A percentile compares a stretch with the other conserved stretches of the same genome.
Evolutionary conservation across 2,888 invertebrate genomes (phyloP).

Genomic region (Dolomedes plantarius): DNA sequence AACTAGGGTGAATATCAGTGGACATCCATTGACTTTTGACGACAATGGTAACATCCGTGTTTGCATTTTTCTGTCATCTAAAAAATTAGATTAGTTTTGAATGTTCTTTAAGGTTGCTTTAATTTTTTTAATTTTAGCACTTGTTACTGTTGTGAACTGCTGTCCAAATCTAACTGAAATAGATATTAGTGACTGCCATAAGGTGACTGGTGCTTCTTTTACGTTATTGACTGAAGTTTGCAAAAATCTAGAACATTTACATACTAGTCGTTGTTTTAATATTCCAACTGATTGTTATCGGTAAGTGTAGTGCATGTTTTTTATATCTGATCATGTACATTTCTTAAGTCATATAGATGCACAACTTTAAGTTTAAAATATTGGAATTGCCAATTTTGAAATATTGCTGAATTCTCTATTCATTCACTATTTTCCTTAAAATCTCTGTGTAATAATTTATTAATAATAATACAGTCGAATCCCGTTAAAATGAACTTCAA

Average conservation of each 20-base stretch:
- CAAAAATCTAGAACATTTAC: constrained; percentile 78
- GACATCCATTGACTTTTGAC: constrained; percentile 24
- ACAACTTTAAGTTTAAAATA: no score
- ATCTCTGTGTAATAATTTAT: no score
- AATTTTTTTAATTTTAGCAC: constrained; percentile 81
- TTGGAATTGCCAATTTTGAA: no score
- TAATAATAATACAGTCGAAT: no score
- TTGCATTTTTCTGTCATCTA: no score
- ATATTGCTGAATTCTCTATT: no score
- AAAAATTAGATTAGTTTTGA: no score
- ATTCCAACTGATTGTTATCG: constrained; percentile 81
- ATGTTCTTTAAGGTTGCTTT: no score
- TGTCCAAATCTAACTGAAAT: constrained; percentile 87
- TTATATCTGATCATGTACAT: no score
- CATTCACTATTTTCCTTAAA: no score
- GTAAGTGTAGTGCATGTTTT: constrained; percentile 80
- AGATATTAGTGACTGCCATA: constrained; percentile 91
- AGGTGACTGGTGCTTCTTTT: constrained; percentile 82
- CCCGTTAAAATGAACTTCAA: no score
- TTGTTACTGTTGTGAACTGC: constrained; percentile 81
- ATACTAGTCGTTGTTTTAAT: constrained; percentile 85
- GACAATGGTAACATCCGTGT: constrained; percentile 40
- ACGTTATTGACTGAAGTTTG: constrained; percentile 80
- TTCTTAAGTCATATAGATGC: no score
- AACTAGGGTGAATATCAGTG: constrained; percentile 48